Base-by-base conservation (phyloP, 2,797 vertebrate genomes). In the Acipenser ruthenus region DNA sequence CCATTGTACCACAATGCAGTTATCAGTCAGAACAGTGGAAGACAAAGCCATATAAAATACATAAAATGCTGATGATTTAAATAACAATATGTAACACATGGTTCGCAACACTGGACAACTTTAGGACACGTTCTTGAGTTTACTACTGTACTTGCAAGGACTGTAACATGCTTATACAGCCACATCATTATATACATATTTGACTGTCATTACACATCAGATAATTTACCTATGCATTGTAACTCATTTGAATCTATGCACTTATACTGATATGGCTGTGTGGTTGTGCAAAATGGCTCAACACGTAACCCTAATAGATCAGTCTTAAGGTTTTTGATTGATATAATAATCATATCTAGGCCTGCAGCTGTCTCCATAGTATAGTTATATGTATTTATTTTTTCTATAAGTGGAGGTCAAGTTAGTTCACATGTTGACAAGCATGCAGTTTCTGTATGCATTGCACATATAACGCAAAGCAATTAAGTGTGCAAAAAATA, bases 391-490 rank as follows among this genome's bases (percentile, higher is more conserved):
- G 65, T 62, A 70, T 62, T 65, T 67, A 37, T 67, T 70, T 66
- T 66, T 70, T 69, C 63, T 60, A 63, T 69, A 71, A 51, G 69
- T 69, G 66, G 67, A 75, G 68, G 87, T 86, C 85, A 79, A 85
- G 85, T 85, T 83, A 81, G 87, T 75, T 84, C 83, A 88, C 87
- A 84, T 83, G 87, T 89, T 85, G 86, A 88, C 87, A 88, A 82
- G 90, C 93, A 93, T 93, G 93, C 93, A 92, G 89, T 88, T 90
- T 78, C 72, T 78, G 84, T 83, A 86, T 85, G 91, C 87, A 90
- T 85, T 84, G 85, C 89, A 89, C 87, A 87, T 87, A 85, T 86
- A 89, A 91, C 86, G 89, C 83, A 87, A 82, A 87, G 86, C 82
- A 77, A 86, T 84, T 77, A 83, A 87, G 88, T 86, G 87, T 85